Conservation (phyloP, 2,888 invertebrate genomes). For the Drosophila lutescens region DNA sequence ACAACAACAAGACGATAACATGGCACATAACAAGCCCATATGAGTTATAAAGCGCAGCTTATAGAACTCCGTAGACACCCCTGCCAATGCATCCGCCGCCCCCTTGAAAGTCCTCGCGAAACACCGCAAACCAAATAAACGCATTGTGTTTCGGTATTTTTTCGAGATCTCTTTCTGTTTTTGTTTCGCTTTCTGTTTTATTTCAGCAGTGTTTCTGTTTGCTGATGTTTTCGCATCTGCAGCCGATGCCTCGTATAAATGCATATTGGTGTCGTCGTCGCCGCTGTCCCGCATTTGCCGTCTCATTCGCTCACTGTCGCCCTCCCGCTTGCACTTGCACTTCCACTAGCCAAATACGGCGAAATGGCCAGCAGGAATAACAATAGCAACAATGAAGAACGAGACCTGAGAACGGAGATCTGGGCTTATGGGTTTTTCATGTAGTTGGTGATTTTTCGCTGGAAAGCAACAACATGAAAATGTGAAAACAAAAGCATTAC, state of each 20-base stretch:
- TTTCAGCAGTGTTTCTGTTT: constrained; percentile 12
- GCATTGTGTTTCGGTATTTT: constrained; percentile 20
- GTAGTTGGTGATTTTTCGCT: constrained; percentile 27
- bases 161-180: constrained; percentile 38
- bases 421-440: constrained; percentile 43
- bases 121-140: constrained; percentile 6
- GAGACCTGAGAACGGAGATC: constrained; percentile 9
- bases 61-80: constrained; percentile 31
- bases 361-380: constrained; percentile 26
- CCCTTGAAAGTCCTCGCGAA: neutral
- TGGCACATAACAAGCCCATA: constrained; percentile 46
- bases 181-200: constrained; percentile 19
- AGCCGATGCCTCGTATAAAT: constrained; percentile 51
- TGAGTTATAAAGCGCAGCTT: constrained; percentile 51
- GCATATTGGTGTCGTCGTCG: constrained; percentile 57
- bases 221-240: constrained; percentile 40
- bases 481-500: constrained; percentile 10
- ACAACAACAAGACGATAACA: constrained; percentile 40
- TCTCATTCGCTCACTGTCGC: neutral
- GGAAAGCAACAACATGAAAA: constrained; percentile 2
- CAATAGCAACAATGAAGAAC: constrained; percentile 22
- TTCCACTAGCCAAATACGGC: constrained; percentile 53
- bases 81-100: neutral
- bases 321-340: constrained; percentile 34
- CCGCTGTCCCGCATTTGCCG: constrained; percentile 1